These are phyloP conservation scores for Ptilorrhoa leucosticta DNA, from an alignment of 2,113 vertebrate species.

Conservation along the genomic window DNA sequence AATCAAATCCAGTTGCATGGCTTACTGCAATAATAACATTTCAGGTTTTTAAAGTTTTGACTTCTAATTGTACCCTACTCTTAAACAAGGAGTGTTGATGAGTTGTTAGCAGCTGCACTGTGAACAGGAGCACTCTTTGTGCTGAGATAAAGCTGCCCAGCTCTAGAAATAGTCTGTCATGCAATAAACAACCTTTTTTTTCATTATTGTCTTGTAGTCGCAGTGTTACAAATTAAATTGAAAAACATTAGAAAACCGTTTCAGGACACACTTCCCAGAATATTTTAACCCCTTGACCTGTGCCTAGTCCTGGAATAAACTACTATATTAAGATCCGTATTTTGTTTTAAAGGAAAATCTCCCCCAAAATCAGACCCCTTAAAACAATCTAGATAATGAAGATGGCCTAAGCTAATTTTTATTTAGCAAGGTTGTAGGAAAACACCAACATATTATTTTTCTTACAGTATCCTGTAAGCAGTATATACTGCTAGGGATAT, in stretches of 20 bases:
- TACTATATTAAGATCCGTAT: background rate
- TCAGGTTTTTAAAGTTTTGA: background rate
- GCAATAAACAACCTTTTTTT: background rate
- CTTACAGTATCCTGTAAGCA: background rate
- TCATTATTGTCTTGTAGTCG: background rate
- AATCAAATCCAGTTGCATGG: slow-evolving; percentile 16
- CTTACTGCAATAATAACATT: background rate
- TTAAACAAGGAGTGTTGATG: slow-evolving; percentile 11
- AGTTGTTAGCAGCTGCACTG: slow-evolving; percentile 29
- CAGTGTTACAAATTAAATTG: background rate
- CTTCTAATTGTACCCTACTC: background rate
- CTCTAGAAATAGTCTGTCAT: background rate
- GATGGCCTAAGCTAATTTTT: background rate
- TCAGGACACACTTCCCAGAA: background rate
- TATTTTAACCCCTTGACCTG: background rate
- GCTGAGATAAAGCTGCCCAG: background rate
- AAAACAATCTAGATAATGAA: background rate
- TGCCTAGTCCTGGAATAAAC: background rate
- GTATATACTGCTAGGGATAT: background rate
- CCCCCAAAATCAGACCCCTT: background rate
- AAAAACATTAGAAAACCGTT: background rate
- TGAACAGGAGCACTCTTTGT: background rate
- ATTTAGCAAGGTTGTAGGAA: background rate
- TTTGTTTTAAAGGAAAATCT: background rate
- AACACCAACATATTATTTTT: background rate